Conservation (phyloP, 2,113 vertebrate genomes). For the Psilopsiagon aurifrons region DNA sequence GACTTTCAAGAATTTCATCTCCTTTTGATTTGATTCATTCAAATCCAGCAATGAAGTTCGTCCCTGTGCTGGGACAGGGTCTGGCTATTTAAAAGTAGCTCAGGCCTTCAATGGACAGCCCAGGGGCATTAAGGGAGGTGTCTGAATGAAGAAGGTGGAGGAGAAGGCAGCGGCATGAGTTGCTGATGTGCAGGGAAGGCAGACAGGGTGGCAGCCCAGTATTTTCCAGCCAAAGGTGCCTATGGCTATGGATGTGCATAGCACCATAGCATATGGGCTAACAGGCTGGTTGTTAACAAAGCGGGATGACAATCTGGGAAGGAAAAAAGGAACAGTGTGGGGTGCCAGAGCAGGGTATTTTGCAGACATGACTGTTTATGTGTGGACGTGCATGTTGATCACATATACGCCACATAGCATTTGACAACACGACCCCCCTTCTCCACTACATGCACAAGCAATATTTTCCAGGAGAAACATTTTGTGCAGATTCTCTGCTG, state of each 20-base stretch:
- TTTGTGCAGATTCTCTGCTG: neutral
- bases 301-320: neutral
- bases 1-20: neutral
- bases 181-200: accelerated
- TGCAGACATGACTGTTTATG: neutral
- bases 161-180: neutral
- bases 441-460: accelerated
- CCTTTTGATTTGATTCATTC: neutral
- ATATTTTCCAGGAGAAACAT: neutral
- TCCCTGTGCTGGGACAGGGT: neutral
- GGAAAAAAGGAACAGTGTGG: neutral
- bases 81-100: neutral
- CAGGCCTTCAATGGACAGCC: neutral
- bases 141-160: neutral
- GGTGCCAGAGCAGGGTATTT: neutral
- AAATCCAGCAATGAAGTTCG: accelerated
- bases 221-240: neutral
- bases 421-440: neutral
- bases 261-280: neutral
- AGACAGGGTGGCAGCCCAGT: accelerated
- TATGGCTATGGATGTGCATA: accelerated
- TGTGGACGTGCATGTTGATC: accelerated
- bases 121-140: neutral
- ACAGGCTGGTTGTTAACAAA: no score
- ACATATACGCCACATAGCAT: accelerated